A percentile compares a stretch with the other conserved stretches of the same genome.
Evolutionary conservation across 2,888 invertebrate genomes (phyloP).

Genomic region (Linnaemya vulpina): DNA sequence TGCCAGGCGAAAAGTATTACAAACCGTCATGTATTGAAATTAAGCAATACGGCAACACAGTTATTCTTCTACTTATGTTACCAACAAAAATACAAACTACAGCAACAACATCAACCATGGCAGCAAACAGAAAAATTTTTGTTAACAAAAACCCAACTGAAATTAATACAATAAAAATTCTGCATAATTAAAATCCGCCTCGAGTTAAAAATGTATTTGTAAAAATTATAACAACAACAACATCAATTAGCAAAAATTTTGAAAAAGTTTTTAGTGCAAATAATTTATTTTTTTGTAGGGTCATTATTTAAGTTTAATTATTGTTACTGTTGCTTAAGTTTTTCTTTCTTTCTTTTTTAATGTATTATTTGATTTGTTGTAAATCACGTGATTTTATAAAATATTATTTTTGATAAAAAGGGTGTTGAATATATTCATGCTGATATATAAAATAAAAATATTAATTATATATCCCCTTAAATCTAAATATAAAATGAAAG

Average conservation of each 20-base stretch:
- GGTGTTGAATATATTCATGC: neutral
- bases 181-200: constrained; percentile 72
- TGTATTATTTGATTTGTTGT: neutral
- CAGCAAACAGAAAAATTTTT: constrained; percentile 26
- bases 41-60: constrained; percentile 7
- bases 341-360: neutral
- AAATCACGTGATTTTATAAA: neutral
- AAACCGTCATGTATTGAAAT: neutral
- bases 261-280: constrained; percentile 18
- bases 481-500: too few relatives aligned
- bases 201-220: constrained; percentile 58
- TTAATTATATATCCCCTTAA: too few relatives aligned
- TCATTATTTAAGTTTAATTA: constrained; percentile 42
- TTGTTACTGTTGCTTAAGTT: neutral
- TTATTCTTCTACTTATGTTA: constrained; percentile 37
- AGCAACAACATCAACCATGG: constrained; percentile 10
- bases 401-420: neutral
- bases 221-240: constrained; percentile 28
- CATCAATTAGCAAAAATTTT: constrained; percentile 37
- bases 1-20: too few relatives aligned
- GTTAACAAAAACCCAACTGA: constrained; percentile 59
- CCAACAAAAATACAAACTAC: constrained; percentile 26
- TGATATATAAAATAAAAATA: too few relatives aligned
- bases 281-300: neutral
- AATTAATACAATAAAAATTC: constrained; percentile 25